These are phyloP conservation scores for Eonycteris spelaea DNA, from an alignment of 2,113 vertebrate species.

Conservation along the genomic window DNA sequence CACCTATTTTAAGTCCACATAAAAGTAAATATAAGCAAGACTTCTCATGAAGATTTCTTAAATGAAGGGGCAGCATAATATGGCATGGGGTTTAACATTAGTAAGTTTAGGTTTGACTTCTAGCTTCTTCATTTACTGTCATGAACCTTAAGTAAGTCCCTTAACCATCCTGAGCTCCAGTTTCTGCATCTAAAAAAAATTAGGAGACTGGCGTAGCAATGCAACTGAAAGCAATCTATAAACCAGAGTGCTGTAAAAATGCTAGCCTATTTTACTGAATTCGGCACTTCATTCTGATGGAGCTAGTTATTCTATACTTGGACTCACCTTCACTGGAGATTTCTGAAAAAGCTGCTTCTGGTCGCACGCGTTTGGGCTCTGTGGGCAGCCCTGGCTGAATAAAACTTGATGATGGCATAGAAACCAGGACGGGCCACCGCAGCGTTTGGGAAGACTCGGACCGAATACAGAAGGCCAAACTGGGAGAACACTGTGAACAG, in stretches of 20 bases:
- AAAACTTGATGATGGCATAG: conserved; percentile 86
- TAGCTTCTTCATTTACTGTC: background rate
- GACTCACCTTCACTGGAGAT: conserved; percentile 83
- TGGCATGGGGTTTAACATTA: background rate
- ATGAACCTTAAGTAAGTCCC: background rate
- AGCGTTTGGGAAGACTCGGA: conserved; percentile 81
- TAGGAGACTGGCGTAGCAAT: background rate
- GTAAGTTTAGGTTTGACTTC: background rate
- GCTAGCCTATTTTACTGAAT: background rate
- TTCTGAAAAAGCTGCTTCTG: conserved; percentile 81
- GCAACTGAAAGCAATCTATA: background rate
- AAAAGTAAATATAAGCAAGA: background rate
- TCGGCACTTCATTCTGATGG: background rate
- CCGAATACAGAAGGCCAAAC: conserved; percentile 86
- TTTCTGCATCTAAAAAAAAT: background rate
- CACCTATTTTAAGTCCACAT: background rate
- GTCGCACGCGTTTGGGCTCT: conserved; percentile 81
- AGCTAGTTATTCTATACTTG: background rate
- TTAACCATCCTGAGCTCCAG: background rate
- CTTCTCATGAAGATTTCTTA: background rate
- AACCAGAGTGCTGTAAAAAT: background rate
- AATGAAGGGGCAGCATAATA: background rate
- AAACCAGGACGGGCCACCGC: conserved; percentile 78
- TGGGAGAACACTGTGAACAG: conserved; percentile 80
- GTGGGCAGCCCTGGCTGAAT: conserved; percentile 81